phyloP scores from a whole-genome alignment of 2,113 vertebrate species.

The Astur gentilis region DNA sequence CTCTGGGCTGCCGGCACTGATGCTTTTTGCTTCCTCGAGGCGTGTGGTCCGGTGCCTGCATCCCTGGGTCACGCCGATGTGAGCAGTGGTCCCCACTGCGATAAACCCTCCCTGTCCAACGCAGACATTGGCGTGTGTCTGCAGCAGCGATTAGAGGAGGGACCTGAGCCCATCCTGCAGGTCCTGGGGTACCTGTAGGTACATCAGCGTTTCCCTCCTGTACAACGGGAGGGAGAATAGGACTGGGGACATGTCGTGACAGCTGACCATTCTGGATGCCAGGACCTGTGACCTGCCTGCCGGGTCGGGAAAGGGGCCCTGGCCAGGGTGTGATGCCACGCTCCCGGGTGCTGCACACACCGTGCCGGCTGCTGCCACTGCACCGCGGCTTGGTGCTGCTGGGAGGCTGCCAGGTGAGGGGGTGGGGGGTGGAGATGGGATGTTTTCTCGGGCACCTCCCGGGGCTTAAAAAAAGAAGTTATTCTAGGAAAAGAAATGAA shows the following conservation, averaged over 20 bases:
- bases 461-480: background rate
- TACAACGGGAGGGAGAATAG: background rate
- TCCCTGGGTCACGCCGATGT: rapidly evolving
- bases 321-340: rapidly evolving
- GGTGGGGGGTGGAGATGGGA: background rate
- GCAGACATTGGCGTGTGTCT: rapidly evolving
- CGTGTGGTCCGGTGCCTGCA: rapidly evolving
- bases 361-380: background rate
- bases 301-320: background rate
- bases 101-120: background rate
- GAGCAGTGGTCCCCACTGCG: too few relatives aligned
- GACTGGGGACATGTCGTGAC: rapidly evolving
- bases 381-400: background rate
- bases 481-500: constrained; percentile 32
- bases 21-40: background rate
- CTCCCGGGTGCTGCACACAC: rapidly evolving
- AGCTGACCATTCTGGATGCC: background rate
- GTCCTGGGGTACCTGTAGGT: background rate
- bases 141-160: background rate
- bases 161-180: background rate
- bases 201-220: rapidly evolving
- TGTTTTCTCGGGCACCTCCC: background rate
- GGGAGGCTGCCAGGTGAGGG: background rate
- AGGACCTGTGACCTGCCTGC: background rate
- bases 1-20: rapidly evolving